Evolutionary conservation across 2,888 invertebrate species (phyloP).

Genomic region (Apomyelois bistriatella): DNA sequence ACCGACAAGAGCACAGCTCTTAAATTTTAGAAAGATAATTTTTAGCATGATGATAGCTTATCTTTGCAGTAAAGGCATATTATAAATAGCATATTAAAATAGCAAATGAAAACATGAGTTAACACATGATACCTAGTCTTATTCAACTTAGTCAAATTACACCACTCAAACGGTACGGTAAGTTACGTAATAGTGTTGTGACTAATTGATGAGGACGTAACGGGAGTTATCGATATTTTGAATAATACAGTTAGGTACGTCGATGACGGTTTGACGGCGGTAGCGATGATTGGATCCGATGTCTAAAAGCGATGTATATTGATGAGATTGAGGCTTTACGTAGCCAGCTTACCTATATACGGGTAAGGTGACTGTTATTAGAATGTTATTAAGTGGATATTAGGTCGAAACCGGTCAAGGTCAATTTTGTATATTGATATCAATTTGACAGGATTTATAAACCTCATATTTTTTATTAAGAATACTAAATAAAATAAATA

Average conservation of each 20-base stretch:
- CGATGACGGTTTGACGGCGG: constrained; percentile 25
- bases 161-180: constrained; percentile 17
- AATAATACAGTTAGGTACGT: constrained; percentile 29
- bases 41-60: no score
- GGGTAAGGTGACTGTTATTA: background rate
- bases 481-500: no score
- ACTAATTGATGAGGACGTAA: constrained; percentile 31
- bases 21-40: no score
- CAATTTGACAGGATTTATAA: no score
- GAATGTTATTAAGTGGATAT: no score
- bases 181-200: constrained; percentile 29
- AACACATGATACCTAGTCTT: background rate
- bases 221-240: constrained; percentile 28
- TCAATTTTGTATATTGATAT: no score
- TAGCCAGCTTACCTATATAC: background rate
- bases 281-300: constrained; percentile 32
- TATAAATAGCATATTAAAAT: background rate
- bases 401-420: no score
- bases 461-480: no score
- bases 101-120: background rate
- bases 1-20: no score
- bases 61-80: no score
- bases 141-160: constrained; percentile 14
- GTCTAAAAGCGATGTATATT: constrained; percentile 30
- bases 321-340: constrained; percentile 19